Evolutionary conservation across 2,113 vertebrate species (phyloP), one percentile per base, ranked within the genome.

Genomic region (Prolemur simus): DNA sequence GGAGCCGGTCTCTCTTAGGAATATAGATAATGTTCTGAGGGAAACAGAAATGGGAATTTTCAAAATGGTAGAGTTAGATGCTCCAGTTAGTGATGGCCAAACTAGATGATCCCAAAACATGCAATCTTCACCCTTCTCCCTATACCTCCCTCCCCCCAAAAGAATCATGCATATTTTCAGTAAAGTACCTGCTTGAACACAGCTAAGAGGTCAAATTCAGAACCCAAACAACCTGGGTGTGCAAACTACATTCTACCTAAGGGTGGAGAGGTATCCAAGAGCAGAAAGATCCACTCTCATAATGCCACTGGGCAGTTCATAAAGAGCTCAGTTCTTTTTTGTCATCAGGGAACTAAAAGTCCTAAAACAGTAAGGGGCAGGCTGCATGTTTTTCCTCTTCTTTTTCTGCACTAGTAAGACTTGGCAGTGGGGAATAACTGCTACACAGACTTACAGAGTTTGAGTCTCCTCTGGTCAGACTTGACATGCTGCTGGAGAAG

Each of bases 1-100:
- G 96, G 95, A 96, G 97, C 89, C 94, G 93, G 95, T 92, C 82
- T 96, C 97, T 97, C 97, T 56, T 14, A 18, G 74, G 69, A 25
- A 77, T 77, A 91, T 0, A 3, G 4, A 20, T 2, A 52, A 77
- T 1, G 11, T 63, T 84, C 23, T 88, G 58, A 89, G 83, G n/a
- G 47, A 71, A 95, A 80, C 17, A 69, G 74, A 64, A 82, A 60
- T 11, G 32, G 73, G 66, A 91, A 49, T 77, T 85, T 90, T 56
- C 77, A 84, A 45, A 73, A 34, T 6, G 27, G 39, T 83, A 69
- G 63, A 56, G 87, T 91, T 58, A 58, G 85, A 9, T 13, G 78
- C 73, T 82, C 10, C 77, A n/a, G 0, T 2, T 5, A 89, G 82
- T 56, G 60, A 68, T 3, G 2, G 56, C 49, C 90, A 82, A 80